Evolutionary conservation across 2,888 invertebrate species (phyloP), one percentile per base, ranked within the genome.

Genomic region (Luffia ferchaultella): DNA sequence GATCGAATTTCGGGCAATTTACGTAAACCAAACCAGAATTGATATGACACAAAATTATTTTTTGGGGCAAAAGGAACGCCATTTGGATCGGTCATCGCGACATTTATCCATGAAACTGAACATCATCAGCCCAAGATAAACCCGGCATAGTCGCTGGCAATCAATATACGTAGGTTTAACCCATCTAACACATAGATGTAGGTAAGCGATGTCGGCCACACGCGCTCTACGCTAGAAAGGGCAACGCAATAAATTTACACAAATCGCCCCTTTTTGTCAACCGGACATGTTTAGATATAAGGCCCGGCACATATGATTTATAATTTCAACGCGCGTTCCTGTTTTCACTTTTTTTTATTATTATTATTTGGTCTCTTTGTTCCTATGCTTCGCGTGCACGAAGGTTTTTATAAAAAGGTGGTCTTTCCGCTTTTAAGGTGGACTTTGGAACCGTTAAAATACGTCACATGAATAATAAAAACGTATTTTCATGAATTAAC

Each of bases 231-330:
- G 30, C n/a, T n/a, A n/a, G n/a, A n/a, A n/a, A n/a, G n/a, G 12
- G 30, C 30, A 3, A 12, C 30, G 30, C 30, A 30, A 76, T 77
- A 77, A 76, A 77, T 76, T 70, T 59, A 54, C 59, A 64, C 67
- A 67, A 73, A 76, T 78, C 73, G 74, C 74, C 76, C 77, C 71
- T 52, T 78, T 78, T 79, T 79, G 77, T 79, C 79, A 76, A 75
- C 68, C 67, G 72, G 76, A 77, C 77, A 70, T 77, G 74, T 76
- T 75, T 74, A 73, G 75, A 68, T 68, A 67, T 63, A 62, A 64
- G 61, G 55, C 42, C 53, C 55, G 43, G 49, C 43, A 20, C 57
- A 57, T 65, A 73, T 78, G 77, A 79, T 78, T 77, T 79, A 78
- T 76, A 70, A 67, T 71, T 74, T 69, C 30, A 30, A 30, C 30